Base-by-base conservation (phyloP, 2,113 vertebrate species). In the Scartelaos histophorus region DNA sequence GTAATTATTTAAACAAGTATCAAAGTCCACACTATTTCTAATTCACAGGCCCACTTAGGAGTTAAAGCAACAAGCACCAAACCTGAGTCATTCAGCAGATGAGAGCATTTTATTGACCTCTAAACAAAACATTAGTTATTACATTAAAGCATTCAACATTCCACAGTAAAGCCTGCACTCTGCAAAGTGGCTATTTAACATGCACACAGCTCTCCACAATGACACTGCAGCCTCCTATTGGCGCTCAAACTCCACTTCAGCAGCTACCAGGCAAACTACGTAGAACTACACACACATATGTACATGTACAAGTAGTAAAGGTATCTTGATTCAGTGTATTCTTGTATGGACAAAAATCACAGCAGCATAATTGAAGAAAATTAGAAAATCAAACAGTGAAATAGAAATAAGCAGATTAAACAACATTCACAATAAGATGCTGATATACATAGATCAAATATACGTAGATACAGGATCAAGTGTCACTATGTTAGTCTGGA, bases 191-290 rank as follows among this genome's bases (percentile, higher is more conserved):
- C 78, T 76, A 67, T 6, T 86, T 86, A 81, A 74, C 58, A 83
- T 83, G 70, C 75, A 79, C 66, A 56, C 58, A 58, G 43, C 66
- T 65, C 76, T 67, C 29, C 29, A 12, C 43, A 61, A 35, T 64
- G 61, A 17, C 46, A 56, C 77, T 56, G 66, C 70, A 69, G 75
- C 65, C 57, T 80, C 71, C 47, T 54, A 71, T 73, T 68, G 81
- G 78, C 25, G 71, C 75, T 43, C 5, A 34, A 71, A 57, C 61
- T 75, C 60, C 67, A 54, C 74, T 72, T 60, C 22, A 64, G 29
- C 71, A 78, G 76, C 74, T 73, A 12, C 46, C 61, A 68, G 70
- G 80, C 74, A 74, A 83, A 72, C 70, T 70, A 22, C 43, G 7
- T 13, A 21, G 70, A 60, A 35, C n/a, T 13, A 13, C 10, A 67